A percentile compares a stretch with the other conserved stretches of the same genome.
phyloP scores from a whole-genome alignment of 2,888 invertebrate species.

The Idaea dimidiata region DNA sequence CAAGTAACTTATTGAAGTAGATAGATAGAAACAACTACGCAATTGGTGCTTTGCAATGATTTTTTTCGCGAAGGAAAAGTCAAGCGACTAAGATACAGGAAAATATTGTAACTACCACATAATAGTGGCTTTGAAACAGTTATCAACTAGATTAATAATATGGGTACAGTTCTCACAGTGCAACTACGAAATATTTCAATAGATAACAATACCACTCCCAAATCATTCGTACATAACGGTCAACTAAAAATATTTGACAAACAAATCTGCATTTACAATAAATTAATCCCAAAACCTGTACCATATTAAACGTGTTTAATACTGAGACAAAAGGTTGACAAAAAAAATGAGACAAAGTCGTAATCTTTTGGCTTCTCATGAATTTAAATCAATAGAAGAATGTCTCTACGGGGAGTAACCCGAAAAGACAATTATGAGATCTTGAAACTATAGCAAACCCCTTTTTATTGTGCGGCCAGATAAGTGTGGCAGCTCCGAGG shows the following conservation, averaged over 20 bases:
- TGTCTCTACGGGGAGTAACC: conserved; percentile 15
- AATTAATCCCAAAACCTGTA: neutral
- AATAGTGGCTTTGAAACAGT: too few species aligned
- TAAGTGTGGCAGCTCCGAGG: neutral
- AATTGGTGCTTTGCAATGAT: too few species aligned
- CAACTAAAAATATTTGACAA: neutral
- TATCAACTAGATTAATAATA: too few species aligned
- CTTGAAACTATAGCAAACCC: neutral
- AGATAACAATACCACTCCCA: neutral
- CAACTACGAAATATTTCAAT: neutral
- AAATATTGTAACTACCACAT: too few species aligned
- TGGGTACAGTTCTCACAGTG: neutral
- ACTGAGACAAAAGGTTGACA: neutral
- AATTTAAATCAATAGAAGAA: conserved; percentile 22
- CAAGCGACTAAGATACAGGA: too few species aligned
- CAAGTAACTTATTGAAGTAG: too few species aligned
- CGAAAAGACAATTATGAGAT: neutral
- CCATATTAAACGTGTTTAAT: neutral
- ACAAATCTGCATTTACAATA: conserved; percentile 1
- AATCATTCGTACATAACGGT: neutral
- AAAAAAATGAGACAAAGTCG: conserved; percentile 12
- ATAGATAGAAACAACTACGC: too few species aligned
- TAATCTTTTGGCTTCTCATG: conserved; percentile 16
- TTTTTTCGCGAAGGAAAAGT: too few species aligned
- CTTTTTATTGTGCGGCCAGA: neutral